Evolutionary conservation across 2,888 invertebrate genomes (phyloP), one percentile per base, ranked within the genome.

Genomic region (Atrina japonica): DNA sequence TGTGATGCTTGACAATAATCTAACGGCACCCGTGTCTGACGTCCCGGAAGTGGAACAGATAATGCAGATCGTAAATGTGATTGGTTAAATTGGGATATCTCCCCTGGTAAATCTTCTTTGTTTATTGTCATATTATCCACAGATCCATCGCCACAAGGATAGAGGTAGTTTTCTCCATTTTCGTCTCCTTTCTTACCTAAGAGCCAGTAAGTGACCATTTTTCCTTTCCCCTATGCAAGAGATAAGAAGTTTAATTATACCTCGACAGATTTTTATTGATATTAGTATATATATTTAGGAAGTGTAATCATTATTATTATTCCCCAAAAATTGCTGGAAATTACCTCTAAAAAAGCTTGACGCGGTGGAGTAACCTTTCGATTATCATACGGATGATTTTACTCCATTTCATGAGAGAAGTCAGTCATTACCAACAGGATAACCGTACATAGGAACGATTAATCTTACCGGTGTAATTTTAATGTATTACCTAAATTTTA

Each of bases 171-270:
- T 21, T 40, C 52, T 7, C 41, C 55, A 7, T 50, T 47, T 2
- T 53, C 49, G 21, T 43, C 56, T 14, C 25, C 45, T 1, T 29
- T 52, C 25, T 50, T 70, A 1, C 61, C 66, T 2, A 56, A 27
- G 18, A 73, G 47, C 73, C 73, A 73, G 40, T 69, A 69, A 16
- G 73, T 73, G 16, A 61, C 30, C 69, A 73, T 61, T 16, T 69
- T 45, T 14, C 74, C 70, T 59, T 74, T 70, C 9, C 70, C 74
- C 70, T 74, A 50, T 23, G 43, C 9, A 70, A 45, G 43, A 55
- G n/a, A 29, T 1, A 60, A 21, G 11, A 45, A 21, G 3, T n/a
- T n/a, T n/a, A n/a, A n/a, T n/a, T n/a, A n/a, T 11, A 49, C 23
- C 49, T n/a, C n/a, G n/a, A n/a, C n/a, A n/a, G n/a, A n/a, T n/a